These are phyloP conservation scores for Tiliqua scincoides DNA, from an alignment of 2,113 vertebrate genomes.

Conservation along the genomic window DNA sequence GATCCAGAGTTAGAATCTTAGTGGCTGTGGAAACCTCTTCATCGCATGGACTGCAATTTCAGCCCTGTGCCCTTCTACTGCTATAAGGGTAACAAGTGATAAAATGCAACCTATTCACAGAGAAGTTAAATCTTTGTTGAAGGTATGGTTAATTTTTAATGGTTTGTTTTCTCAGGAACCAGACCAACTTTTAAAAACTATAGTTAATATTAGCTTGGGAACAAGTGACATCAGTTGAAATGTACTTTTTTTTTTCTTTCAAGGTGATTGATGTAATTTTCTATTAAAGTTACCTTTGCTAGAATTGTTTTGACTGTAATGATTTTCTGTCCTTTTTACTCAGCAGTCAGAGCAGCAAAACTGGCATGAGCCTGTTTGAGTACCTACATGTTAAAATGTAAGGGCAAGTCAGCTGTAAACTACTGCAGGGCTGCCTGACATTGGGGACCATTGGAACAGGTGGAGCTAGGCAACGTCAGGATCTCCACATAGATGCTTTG, in stretches of 20 bases:
- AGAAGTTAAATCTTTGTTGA: slow-evolving; percentile 64
- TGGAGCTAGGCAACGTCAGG: not conserved
- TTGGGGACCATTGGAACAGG: slow-evolving; percentile 1
- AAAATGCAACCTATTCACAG: slow-evolving; percentile 46
- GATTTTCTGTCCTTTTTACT: slow-evolving; percentile 94
- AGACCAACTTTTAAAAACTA: slow-evolving; percentile 64
- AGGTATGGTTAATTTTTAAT: slow-evolving; percentile 74
- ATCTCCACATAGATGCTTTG: not conserved
- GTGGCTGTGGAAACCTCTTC: not conserved
- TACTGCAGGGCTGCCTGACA: slow-evolving; percentile 33
- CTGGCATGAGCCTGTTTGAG: slow-evolving; percentile 74
- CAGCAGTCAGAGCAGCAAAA: slow-evolving; percentile 76
- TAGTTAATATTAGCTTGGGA: slow-evolving; percentile 60
- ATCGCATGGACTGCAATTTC: not conserved
- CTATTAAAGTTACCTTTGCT: slow-evolving; percentile 91
- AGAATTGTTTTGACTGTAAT: slow-evolving; percentile 88
- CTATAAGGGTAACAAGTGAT: slow-evolving; percentile 44
- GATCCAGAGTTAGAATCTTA: not conserved
- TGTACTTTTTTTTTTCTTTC: slow-evolving; percentile 71
- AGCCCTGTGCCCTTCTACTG: slow-evolving; percentile 30
- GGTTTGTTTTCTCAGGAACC: slow-evolving; percentile 56
- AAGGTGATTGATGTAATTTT: slow-evolving; percentile 92
- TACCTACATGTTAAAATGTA: slow-evolving; percentile 71
- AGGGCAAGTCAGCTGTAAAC: slow-evolving; percentile 75
- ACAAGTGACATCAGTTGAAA: slow-evolving; percentile 67